Conservation (phyloP, 2,113 vertebrate species). For the Atrichornis clamosus region DNA sequence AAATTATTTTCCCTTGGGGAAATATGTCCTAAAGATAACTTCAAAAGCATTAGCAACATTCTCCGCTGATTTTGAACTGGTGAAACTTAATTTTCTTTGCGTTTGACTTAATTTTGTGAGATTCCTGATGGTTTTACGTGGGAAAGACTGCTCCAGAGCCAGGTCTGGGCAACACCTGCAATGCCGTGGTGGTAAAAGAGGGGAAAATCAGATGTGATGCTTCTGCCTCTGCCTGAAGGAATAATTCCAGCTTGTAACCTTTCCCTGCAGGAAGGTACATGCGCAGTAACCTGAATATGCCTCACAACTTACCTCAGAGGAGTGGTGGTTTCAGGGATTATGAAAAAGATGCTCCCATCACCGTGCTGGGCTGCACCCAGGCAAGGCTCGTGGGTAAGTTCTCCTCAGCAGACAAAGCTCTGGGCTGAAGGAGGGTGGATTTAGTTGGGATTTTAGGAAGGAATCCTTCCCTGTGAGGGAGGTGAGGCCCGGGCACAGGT, state of each 20-base stretch:
- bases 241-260: background rate
- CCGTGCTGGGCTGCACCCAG: slow-evolving; percentile 94
- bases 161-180: background rate
- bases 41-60: background rate
- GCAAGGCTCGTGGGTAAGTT: slow-evolving; percentile 86
- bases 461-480: background rate
- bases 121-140: background rate
- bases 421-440: background rate
- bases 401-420: background rate
- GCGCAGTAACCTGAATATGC: slow-evolving; percentile 97
- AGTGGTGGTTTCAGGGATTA: slow-evolving; percentile 90
- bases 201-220: background rate
- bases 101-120: background rate
- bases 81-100: no score
- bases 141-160: background rate
- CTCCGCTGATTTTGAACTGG: background rate
- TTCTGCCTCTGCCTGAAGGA: background rate
- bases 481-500: background rate
- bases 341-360: slow-evolving; percentile 95
- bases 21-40: background rate
- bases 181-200: background rate
- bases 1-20: background rate
- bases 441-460: background rate
- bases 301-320: slow-evolving; percentile 84
- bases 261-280: slow-evolving; percentile 84